phyloP scores from a whole-genome alignment of 2,888 invertebrate species.

The Drosophila borealis region DNA sequence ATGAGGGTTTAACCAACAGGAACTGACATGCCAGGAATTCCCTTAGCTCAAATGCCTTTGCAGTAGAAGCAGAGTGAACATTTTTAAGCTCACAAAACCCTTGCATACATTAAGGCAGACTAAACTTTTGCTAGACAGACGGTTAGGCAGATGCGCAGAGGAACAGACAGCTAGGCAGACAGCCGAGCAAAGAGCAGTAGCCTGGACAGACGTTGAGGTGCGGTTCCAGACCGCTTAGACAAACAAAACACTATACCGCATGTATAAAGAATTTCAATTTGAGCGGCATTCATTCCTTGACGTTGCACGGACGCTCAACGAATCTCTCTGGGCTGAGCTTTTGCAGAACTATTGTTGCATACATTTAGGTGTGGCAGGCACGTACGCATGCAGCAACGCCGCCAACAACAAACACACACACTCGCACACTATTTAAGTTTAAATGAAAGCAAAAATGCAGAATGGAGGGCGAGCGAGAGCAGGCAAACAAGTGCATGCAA shows the following conservation, averaged over 20 bases:
- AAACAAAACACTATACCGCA: conserved; percentile 45
- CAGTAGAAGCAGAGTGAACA: conserved; percentile 26
- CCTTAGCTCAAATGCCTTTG: conserved; percentile 4
- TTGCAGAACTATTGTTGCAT: conserved; percentile 56
- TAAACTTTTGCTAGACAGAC: conserved; percentile 35
- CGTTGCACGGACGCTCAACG: conserved; percentile 10
- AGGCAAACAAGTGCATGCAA: conserved; percentile 25
- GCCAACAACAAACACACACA: conserved; percentile 14
- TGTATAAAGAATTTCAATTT: conserved; percentile 65
- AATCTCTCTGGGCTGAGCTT: conserved; percentile 13
- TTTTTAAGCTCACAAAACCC: conserved; percentile 55
- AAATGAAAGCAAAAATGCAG: conserved; percentile 38
- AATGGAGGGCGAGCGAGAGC: neutral
- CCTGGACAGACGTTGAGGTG: neutral
- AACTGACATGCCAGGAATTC: conserved; percentile 16
- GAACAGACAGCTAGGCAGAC: conserved; percentile 8
- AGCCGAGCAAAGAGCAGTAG: neutral
- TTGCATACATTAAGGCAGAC: conserved; percentile 63
- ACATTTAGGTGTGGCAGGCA: conserved; percentile 75
- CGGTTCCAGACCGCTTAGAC: conserved; percentile 29
- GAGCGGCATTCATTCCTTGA: conserved; percentile 29
- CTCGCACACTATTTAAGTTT: conserved; percentile 45
- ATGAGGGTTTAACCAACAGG: neutral
- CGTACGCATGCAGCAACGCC: conserved; percentile 57
- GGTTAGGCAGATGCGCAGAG: conserved; percentile 2